Conservation (phyloP, 2,888 invertebrate genomes). For the Chrysomela aeneicollis region DNA sequence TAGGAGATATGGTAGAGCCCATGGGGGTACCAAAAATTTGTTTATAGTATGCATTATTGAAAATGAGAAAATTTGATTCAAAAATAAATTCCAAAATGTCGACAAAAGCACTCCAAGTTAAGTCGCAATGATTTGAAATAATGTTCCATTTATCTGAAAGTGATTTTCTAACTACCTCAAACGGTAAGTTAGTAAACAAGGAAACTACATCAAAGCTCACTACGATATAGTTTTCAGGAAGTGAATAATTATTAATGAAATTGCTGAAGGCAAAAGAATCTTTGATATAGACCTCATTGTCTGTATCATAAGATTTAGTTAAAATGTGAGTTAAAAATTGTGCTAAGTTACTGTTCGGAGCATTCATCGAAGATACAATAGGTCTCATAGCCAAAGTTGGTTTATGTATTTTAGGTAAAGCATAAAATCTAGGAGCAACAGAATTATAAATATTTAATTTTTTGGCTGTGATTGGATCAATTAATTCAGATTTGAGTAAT, state of each 20-base stretch:
- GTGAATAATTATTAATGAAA: background rate
- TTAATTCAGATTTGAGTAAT: background rate
- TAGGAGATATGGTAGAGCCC: no score
- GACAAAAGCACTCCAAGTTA: constrained; percentile 4
- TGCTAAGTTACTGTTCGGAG: constrained; percentile 12
- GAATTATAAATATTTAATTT: constrained; percentile 14
- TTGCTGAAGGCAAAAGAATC: constrained; percentile 9
- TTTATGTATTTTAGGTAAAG: constrained; percentile 19
- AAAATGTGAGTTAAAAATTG: constrained; percentile 9
- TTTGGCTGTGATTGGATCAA: constrained; percentile 12
- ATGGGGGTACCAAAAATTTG: no score
- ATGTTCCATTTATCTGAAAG: constrained; percentile 7
- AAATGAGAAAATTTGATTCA: no score
- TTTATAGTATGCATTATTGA: no score
- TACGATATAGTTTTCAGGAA: constrained; percentile 9
- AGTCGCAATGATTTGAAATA: background rate
- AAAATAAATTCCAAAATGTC: no score
- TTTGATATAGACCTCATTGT: constrained; percentile 12
- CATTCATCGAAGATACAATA: constrained; percentile 15
- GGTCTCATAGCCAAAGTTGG: constrained; percentile 17
- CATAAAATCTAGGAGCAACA: constrained; percentile 11
- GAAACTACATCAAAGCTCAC: constrained; percentile 7
- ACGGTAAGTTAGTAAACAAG: constrained; percentile 17
- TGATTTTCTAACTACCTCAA: no score
- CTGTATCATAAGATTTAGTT: background rate